Evolutionary conservation across 2,797 vertebrate species (phyloP).

Genomic region (Acanthurus leucopareius): DNA sequence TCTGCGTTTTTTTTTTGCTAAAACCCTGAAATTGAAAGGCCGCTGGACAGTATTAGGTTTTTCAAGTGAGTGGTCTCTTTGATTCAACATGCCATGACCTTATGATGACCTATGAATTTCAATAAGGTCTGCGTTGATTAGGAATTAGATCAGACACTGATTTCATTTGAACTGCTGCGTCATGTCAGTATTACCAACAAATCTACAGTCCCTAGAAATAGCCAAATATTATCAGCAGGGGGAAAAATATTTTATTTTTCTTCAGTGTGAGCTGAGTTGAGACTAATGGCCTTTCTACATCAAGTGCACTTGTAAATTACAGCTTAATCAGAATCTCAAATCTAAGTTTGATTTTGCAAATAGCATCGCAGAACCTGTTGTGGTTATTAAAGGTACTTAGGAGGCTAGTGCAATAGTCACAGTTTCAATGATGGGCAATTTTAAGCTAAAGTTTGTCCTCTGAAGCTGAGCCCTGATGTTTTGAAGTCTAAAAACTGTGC

Average conservation of each 20-base stretch:
- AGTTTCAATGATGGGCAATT: no score
- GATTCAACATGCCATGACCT: constrained; percentile 9
- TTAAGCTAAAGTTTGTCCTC: constrained; percentile 5
- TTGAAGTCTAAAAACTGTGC: constrained; percentile 7
- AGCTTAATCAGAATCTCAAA: background rate
- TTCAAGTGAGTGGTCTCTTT: constrained; percentile 23
- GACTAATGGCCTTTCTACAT: background rate
- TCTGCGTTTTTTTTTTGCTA: constrained; percentile 17
- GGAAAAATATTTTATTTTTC: background rate
- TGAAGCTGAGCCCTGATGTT: background rate
- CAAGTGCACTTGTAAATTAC: background rate
- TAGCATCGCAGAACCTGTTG: background rate
- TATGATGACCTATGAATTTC: constrained; percentile 34
- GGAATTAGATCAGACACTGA: constrained; percentile 35
- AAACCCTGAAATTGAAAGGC: background rate
- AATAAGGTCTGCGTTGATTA: constrained; percentile 57
- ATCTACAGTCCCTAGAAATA: constrained; percentile 24
- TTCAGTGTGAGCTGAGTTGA: background rate
- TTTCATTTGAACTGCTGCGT: constrained; percentile 36
- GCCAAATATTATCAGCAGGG: background rate
- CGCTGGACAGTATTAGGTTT: constrained; percentile 4
- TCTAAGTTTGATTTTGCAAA: background rate
- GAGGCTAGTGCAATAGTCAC: background rate
- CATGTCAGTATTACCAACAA: constrained; percentile 32
- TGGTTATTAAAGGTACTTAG: background rate